A percentile compares a stretch with the other conserved stretches of the same genome.
Evolutionary conservation across 1,140 invertebrate species (phyloP).

Genomic region (Cecropterus lyciades): DNA sequence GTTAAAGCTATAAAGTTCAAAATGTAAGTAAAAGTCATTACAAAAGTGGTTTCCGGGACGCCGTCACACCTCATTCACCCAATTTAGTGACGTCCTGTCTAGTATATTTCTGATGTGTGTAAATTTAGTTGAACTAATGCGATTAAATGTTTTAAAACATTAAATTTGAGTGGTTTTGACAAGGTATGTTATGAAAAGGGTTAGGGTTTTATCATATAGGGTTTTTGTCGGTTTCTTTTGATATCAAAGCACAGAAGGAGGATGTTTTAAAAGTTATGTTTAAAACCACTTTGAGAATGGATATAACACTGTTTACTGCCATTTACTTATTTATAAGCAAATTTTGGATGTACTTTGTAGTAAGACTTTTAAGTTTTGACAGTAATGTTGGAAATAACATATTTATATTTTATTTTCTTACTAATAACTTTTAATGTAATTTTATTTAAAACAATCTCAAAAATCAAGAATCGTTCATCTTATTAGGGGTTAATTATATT

Average conservation of each 20-base stretch:
- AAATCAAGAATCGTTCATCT: too few species aligned
- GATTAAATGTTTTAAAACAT: slow-evolving; percentile 32
- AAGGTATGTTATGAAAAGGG: slow-evolving; percentile 14
- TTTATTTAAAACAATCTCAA: too few species aligned
- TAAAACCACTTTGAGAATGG: too few species aligned
- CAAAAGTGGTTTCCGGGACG: slow-evolving; percentile 53
- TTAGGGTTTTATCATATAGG: background rate
- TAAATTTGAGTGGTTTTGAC: slow-evolving; percentile 30
- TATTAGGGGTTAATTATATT: too few species aligned
- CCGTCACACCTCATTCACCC: slow-evolving; percentile 64
- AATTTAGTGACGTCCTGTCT: slow-evolving; percentile 65
- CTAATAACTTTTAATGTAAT: too few species aligned
- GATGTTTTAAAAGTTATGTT: too few species aligned
- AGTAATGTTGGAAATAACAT: too few species aligned
- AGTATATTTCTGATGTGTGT: slow-evolving; percentile 41
- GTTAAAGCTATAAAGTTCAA: slow-evolving; percentile 37
- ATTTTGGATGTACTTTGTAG: too few species aligned
- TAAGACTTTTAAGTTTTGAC: too few species aligned
- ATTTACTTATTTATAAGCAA: too few species aligned
- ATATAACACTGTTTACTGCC: too few species aligned
- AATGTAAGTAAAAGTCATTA: slow-evolving; percentile 37
- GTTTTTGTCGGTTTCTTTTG: slow-evolving; percentile 9
- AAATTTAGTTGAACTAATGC: slow-evolving; percentile 45
- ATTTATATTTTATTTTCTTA: too few species aligned
- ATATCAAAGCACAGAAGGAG: background rate